These are phyloP conservation scores for Belgica antarctica DNA, from an alignment of 2,888 invertebrate species.

Conservation along the genomic window DNA sequence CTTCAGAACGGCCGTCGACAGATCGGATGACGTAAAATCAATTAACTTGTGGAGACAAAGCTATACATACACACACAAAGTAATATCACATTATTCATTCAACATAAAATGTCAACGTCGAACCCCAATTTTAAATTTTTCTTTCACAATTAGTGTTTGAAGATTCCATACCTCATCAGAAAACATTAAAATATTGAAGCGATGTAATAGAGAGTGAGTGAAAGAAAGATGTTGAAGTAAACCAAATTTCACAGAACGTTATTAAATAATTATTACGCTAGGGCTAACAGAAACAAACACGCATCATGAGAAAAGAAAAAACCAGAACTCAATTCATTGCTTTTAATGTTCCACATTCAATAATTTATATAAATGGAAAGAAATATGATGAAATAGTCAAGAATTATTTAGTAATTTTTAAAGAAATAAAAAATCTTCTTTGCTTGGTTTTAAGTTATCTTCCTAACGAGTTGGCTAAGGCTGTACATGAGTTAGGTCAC, in stretches of 20 bases:
- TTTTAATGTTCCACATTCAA: constrained; percentile 39
- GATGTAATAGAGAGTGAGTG: background rate
- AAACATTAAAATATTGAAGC: constrained; percentile 20
- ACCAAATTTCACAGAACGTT: background rate
- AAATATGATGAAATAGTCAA: constrained; percentile 37
- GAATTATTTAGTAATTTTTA: constrained; percentile 33
- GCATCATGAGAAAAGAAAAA: background rate
- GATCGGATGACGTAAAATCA: too few relatives aligned
- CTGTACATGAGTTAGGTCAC: too few relatives aligned
- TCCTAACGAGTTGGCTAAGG: too few relatives aligned
- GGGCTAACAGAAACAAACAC: constrained; percentile 15
- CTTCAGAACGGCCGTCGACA: too few relatives aligned
- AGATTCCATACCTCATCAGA: constrained; percentile 31
- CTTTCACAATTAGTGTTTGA: constrained; percentile 11
- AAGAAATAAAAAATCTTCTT: too few relatives aligned
- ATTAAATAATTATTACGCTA: constrained; percentile 30
- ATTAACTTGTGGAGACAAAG: background rate
- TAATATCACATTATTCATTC: constrained; percentile 11
- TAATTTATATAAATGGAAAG: constrained; percentile 37
- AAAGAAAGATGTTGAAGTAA: constrained; percentile 18
- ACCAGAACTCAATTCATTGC: constrained; percentile 19
- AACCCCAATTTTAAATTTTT: constrained; percentile 6
- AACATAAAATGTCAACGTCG: constrained; percentile 10
- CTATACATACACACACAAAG: background rate
- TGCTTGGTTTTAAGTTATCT: too few relatives aligned